These are phyloP conservation scores for Tetropium fuscum DNA, from an alignment of 2,888 invertebrate genomes.

Conservation along the genomic window DNA sequence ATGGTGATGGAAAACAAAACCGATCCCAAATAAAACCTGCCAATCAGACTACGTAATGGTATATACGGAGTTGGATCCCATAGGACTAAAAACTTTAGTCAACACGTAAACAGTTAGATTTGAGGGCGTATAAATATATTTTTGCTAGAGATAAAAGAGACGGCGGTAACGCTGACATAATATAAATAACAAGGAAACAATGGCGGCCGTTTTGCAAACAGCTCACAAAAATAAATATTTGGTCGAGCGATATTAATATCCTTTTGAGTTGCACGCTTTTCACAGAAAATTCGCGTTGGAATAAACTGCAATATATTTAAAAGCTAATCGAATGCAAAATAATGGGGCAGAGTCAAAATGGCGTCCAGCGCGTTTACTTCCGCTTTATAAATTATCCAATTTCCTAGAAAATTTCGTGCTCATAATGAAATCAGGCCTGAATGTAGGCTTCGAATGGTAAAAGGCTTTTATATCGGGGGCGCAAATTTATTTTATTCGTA, in stretches of 20 bases:
- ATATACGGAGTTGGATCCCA: no score
- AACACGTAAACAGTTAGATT: no score
- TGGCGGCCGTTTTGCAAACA: neutral
- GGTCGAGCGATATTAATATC: slow-evolving; percentile 13
- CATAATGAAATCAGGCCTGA: slow-evolving; percentile 11
- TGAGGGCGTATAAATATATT: no score
- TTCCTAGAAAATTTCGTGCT: slow-evolving; percentile 20
- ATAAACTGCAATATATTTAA: slow-evolving; percentile 20
- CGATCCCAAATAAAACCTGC: no score
- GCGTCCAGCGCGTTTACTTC: slow-evolving; percentile 19
- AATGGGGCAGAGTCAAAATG: slow-evolving; percentile 15
- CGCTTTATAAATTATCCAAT: slow-evolving; percentile 22
- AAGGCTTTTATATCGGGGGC: slow-evolving; percentile 13
- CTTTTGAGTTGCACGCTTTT: neutral
- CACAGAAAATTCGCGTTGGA: slow-evolving; percentile 3
- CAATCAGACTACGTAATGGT: no score
- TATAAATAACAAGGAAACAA: no score
- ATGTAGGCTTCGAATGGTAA: slow-evolving; percentile 8
- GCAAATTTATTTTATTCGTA: slow-evolving; percentile 13
- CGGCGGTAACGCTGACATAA: no score
- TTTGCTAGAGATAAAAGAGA: no score
- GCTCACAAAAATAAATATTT: neutral
- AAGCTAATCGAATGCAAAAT: slow-evolving; percentile 22
- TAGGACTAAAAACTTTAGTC: no score
- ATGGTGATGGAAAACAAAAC: no score